Conservation (phyloP, 2,113 vertebrate species). For the Pelodiscus sinensis region DNA sequence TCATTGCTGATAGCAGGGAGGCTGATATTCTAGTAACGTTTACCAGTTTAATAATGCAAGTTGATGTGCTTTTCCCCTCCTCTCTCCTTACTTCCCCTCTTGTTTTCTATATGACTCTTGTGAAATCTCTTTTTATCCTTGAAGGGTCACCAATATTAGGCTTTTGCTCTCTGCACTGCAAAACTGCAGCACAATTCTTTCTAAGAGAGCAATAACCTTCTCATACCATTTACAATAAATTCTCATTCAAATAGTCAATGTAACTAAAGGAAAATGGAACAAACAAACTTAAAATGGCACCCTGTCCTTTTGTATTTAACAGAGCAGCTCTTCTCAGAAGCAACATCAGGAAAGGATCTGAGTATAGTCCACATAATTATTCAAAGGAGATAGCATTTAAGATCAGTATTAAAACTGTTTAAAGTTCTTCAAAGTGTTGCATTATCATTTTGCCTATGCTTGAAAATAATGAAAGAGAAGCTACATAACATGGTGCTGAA, state of each 20-base stretch:
- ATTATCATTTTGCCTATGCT: not conserved
- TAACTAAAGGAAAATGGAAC: not conserved
- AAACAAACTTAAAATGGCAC: not conserved
- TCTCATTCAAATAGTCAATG: not conserved
- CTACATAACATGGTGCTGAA: not conserved
- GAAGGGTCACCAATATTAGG: not conserved
- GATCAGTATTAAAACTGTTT: not conserved
- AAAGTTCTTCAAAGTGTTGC: not conserved
- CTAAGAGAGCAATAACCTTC: not conserved
- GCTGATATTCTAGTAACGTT: not conserved
- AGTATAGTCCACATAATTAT: not conserved
- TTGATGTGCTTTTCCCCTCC: not conserved
- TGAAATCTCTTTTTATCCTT: not conserved
- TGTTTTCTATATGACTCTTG: not conserved
- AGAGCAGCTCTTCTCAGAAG: not conserved
- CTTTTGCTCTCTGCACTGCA: not conserved
- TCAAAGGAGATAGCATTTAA: not conserved
- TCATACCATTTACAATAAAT: not conserved
- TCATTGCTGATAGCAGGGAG: not conserved
- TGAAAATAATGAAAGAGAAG: constrained; percentile 21
- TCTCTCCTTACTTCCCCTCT: not conserved
- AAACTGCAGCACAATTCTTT: not conserved
- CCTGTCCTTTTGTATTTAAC: not conserved
- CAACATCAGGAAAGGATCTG: not conserved
- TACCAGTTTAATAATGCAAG: constrained; percentile 7